A percentile compares a stretch with the other conserved stretches of the same genome.
These are phyloP conservation scores for Abscondita cerata DNA, from an alignment of 2,888 invertebrate species.

Conservation along the genomic window DNA sequence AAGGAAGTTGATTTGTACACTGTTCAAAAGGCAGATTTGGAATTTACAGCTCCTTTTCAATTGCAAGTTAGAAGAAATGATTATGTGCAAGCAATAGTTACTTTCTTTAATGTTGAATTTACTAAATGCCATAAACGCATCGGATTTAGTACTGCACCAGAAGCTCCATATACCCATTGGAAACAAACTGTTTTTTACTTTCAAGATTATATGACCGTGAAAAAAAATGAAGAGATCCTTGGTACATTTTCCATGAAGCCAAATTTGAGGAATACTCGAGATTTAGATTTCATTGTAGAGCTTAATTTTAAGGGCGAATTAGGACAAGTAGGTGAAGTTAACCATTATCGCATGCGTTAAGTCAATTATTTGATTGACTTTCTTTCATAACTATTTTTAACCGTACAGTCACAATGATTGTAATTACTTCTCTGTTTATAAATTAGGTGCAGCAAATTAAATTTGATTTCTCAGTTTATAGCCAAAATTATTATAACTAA, in stretches of 20 bases:
- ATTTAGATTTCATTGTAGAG: constrained; percentile 94
- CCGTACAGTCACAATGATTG: too few species aligned
- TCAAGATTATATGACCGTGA: constrained; percentile 96
- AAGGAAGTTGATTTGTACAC: constrained; percentile 99
- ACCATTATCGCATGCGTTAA: constrained; percentile 92
- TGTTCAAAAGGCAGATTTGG: constrained; percentile 93
- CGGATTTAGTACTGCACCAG: constrained; percentile 98
- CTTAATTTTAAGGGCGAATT: constrained; percentile 92
- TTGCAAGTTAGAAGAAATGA: constrained; percentile 86
- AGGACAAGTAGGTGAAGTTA: constrained; percentile 83
- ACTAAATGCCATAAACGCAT: constrained; percentile 98
- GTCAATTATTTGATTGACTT: constrained; percentile 22
- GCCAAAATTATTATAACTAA: too few species aligned
- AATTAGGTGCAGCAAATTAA: too few species aligned
- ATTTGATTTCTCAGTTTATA: too few species aligned
- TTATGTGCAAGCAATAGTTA: constrained; percentile 97
- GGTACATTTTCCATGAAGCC: constrained; percentile 95
- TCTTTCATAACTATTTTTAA: too few species aligned
- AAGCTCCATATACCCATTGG: constrained; percentile 99
- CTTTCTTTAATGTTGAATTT: constrained; percentile 99
- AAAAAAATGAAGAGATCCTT: constrained; percentile 91
- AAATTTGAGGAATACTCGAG: constrained; percentile 95
- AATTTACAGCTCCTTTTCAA: constrained; percentile 88
- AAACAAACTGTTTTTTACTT: constrained; percentile 98
- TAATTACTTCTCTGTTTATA: too few species aligned